A percentile compares a stretch with the other conserved stretches of the same genome.
Conservation (phyloP, 2,888 invertebrate genomes). For the Mythimna vitellina region DNA sequence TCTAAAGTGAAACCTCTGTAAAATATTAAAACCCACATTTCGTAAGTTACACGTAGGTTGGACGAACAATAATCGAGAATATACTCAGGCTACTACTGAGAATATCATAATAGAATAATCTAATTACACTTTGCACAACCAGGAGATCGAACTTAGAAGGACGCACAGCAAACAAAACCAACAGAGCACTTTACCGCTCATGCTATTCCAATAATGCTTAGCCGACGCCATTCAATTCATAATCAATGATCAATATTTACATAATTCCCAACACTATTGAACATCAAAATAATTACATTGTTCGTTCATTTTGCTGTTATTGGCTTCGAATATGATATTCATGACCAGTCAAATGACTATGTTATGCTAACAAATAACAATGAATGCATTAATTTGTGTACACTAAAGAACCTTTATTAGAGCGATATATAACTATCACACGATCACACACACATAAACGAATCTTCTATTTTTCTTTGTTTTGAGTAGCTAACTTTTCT, state of each 20-base stretch:
- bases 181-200: too few relatives aligned
- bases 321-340: slow-evolving; percentile 15
- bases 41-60: too few relatives aligned
- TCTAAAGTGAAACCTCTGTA: too few relatives aligned
- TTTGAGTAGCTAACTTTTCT: too few relatives aligned
- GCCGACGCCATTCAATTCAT: slow-evolving; percentile 7
- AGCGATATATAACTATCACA: neutral
- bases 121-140: neutral
- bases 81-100: neutral
- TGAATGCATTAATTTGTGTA: slow-evolving; percentile 15
- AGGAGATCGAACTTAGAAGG: neutral
- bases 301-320: slow-evolving; percentile 10
- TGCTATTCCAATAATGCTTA: neutral
- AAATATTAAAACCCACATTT: too few relatives aligned
- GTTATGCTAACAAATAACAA: slow-evolving; percentile 10
- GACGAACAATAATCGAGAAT: slow-evolving; percentile 5
- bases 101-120: neutral
- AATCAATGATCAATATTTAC: slow-evolving; percentile 17
- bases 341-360: slow-evolving; percentile 20
- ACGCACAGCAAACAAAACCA: neutral
- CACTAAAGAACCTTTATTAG: neutral
- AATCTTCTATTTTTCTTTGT: too few relatives aligned
- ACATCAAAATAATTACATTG: slow-evolving; percentile 4
- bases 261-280: slow-evolving; percentile 5
- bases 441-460: too few relatives aligned